Base-by-base conservation (phyloP, 2,888 invertebrate genomes). In the Eupithecia abbreviata region DNA sequence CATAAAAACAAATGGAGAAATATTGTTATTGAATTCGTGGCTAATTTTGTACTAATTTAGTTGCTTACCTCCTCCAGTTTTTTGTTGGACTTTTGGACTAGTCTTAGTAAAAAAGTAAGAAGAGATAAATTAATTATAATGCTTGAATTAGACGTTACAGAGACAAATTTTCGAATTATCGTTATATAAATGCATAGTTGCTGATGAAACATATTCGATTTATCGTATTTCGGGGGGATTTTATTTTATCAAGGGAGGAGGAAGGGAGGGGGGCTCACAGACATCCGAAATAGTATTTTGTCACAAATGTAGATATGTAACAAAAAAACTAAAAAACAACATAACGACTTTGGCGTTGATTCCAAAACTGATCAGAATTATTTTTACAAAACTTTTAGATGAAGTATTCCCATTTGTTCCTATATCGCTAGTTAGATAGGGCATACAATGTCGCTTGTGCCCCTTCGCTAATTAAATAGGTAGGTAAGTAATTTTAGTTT, bases 1-100 rank as follows among this genome's bases (percentile, higher is more conserved):
- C 30, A 78, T 65, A 78, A 74, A 75, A 78, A 78, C 78, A 74
- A 78, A 76, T 76, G 76, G 58, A 67, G 71, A 71, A 45, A 49
- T 73, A 71, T 73, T 74, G 58, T 75, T 62, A 71, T 74, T 55
- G 42, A 45, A 62, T 62, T 42, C 6, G 45, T 69, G 47, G 47
- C 58, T 74, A 42, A 43, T 71, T 65, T 43, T 18, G 43, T 74
- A 67, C 7, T 42, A 45, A 68, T 71, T 71, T 77, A 66, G 58
- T 41, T 30, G 47, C 15, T 49, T 18, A n/a, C 9, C 4, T 62
- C 18, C 18, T 58, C 1, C 0, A 30, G 3, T 30, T 45, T 43
- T 47, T 69, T 30, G 9, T 18, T 13, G 0, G n/a, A 6, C 66
- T 30, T 45, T n/a, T 2, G 7, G 13, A 6, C 2, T 42, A 10